Percentiles rank a stretch among this genome's conserved stretches.
These are phyloP conservation scores for Boleophthalmus pectinirostris DNA, from an alignment of 2,113 vertebrate genomes.

Conservation along the genomic window DNA sequence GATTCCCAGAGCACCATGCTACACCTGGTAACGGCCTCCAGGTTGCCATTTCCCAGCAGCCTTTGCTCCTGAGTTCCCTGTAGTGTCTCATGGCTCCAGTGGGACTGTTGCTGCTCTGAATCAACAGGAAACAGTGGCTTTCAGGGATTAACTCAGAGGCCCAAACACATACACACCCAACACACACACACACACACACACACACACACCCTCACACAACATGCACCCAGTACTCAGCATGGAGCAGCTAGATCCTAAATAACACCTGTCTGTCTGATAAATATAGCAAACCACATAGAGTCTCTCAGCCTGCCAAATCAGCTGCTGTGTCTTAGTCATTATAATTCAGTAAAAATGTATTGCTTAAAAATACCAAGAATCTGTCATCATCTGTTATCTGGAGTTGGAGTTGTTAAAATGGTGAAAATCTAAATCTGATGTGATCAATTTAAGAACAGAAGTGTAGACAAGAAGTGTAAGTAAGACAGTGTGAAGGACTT, in stretches of 20 bases:
- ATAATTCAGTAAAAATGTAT: neutral
- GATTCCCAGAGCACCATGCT: constrained; percentile 4
- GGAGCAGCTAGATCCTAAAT: neutral
- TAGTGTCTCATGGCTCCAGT: neutral
- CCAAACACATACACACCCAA: constrained; percentile 16
- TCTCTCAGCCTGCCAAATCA: neutral
- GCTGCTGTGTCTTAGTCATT: neutral
- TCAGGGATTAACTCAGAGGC: constrained; percentile 45
- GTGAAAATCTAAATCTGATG: too few relatives aligned
- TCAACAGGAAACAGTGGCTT: constrained; percentile 58
- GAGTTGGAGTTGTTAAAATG: too few relatives aligned
- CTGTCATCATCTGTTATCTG: too few relatives aligned
- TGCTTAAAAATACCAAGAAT: too few relatives aligned
- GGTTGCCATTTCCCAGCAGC: constrained; percentile 28
- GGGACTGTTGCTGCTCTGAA: constrained; percentile 10
- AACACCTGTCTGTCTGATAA: constrained; percentile 2
- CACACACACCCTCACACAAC: constrained; percentile 5
- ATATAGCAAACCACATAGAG: neutral
- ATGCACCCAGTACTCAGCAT: neutral
- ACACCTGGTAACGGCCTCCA: constrained; percentile 46
- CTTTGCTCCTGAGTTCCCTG: constrained; percentile 1
- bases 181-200: constrained; percentile 10
- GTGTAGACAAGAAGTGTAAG: too few relatives aligned
- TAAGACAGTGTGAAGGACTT: too few relatives aligned
- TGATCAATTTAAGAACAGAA: too few relatives aligned